Percentiles rank a stretch among this genome's conserved stretches.
phyloP scores from a whole-genome alignment of 2,888 invertebrate genomes.

The Cantharis rustica region DNA sequence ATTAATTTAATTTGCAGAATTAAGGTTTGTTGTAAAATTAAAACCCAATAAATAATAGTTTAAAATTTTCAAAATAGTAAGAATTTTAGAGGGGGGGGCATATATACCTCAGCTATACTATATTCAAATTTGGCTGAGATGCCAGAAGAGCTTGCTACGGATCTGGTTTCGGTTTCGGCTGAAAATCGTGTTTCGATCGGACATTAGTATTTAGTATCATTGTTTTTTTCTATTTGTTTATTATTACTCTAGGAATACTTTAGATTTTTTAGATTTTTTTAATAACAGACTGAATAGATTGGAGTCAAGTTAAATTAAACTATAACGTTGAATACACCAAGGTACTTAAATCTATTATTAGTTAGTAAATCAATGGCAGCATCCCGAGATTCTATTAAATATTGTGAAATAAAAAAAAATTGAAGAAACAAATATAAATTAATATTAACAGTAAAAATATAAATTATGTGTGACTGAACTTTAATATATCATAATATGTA shows the following conservation, averaged over 20 bases:
- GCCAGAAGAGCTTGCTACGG: no score
- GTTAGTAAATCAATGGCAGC: not conserved
- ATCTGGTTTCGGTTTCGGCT: no score
- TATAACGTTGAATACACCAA: not conserved
- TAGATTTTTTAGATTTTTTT: not conserved
- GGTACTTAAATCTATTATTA: not conserved
- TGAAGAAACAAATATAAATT: not conserved
- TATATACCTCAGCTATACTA: no score
- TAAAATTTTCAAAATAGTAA: no score
- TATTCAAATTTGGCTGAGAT: no score
- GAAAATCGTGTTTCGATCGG: no score
- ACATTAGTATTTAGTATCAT: no score
- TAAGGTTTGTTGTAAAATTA: no score
- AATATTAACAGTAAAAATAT: not conserved
- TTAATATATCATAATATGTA: not conserved
- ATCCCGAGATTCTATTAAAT: not conserved
- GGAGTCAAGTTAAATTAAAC: not conserved
- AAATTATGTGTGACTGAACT: not conserved
- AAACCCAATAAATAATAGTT: no score
- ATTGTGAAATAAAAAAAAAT: not conserved
- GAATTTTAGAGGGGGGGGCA: no score
- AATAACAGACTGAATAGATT: not conserved
- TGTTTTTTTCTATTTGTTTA: not conserved
- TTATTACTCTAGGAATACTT: not conserved
- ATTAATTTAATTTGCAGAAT: no score